Conservation (phyloP, 1,140 invertebrate species). For the Aphelinus atriplicis region DNA sequence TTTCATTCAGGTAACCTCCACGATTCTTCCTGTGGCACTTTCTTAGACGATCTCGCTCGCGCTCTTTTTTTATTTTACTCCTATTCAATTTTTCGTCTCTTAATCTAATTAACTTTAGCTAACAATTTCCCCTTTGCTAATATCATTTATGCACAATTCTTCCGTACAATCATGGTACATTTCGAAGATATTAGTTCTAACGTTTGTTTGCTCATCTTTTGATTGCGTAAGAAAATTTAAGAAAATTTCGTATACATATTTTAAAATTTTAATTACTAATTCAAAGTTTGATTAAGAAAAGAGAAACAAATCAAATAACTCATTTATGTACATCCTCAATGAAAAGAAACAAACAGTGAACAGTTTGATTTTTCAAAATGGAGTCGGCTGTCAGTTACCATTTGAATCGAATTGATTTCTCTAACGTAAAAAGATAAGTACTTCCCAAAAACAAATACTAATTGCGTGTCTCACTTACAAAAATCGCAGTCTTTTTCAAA, state of each 20-base stretch:
- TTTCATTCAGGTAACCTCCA: constrained; percentile 58
- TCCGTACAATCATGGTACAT: not conserved
- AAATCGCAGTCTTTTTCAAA: constrained; percentile 39
- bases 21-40: constrained; percentile 58
- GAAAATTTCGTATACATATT: constrained; percentile 24
- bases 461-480: constrained; percentile 22
- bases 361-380: constrained; percentile 26
- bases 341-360: constrained; percentile 4
- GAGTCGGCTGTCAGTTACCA: not conserved
- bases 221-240: constrained; percentile 10
- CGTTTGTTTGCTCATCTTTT: not conserved
- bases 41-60: constrained; percentile 33
- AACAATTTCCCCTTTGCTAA: constrained; percentile 18
- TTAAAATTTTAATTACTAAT: constrained; percentile 19
- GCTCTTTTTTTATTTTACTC: constrained; percentile 27
- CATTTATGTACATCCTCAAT: not conserved
- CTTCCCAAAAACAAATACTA: constrained; percentile 33
- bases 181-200: constrained; percentile 19
- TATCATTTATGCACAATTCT: constrained; percentile 4
- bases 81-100: constrained; percentile 37
- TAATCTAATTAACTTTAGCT: constrained; percentile 2
- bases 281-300: constrained; percentile 14
- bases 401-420: constrained; percentile 11
- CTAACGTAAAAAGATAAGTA: constrained; percentile 34
- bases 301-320: not conserved